These are phyloP conservation scores for Mustela erminea DNA, from an alignment of 2,797 vertebrate genomes.

Conservation along the genomic window DNA sequence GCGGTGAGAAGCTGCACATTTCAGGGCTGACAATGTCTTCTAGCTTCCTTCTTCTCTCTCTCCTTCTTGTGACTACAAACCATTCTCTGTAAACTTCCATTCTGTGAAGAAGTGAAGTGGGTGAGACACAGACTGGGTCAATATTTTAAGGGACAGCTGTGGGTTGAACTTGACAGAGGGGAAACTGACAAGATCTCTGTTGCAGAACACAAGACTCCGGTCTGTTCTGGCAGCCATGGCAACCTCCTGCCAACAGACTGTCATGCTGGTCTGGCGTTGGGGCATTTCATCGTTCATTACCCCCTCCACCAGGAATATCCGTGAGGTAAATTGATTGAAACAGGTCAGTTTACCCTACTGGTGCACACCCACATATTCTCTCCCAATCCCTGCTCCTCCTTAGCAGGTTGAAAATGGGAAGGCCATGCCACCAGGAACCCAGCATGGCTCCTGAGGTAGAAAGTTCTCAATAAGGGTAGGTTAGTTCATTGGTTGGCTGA, in stretches of 20 bases:
- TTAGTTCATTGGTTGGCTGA: not conserved
- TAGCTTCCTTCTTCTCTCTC: not conserved
- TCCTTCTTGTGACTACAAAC: not conserved
- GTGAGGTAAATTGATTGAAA: not conserved
- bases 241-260: not conserved
- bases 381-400: not conserved
- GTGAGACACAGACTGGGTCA: not conserved
- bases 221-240: not conserved
- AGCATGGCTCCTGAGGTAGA: not conserved
- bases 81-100: not conserved
- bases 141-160: not conserved
- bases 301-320: not conserved
- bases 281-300: not conserved
- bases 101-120: not conserved
- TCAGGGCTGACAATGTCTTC: not conserved
- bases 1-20: not conserved
- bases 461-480: not conserved
- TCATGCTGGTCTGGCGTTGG: not conserved
- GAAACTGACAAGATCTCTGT: not conserved
- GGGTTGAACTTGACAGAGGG: not conserved
- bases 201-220: not conserved
- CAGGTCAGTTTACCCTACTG: not conserved
- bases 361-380: not conserved
- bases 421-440: not conserved
- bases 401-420: not conserved